phyloP scores from a whole-genome alignment of 2,888 invertebrate genomes.

The Drosophila histrio region DNA sequence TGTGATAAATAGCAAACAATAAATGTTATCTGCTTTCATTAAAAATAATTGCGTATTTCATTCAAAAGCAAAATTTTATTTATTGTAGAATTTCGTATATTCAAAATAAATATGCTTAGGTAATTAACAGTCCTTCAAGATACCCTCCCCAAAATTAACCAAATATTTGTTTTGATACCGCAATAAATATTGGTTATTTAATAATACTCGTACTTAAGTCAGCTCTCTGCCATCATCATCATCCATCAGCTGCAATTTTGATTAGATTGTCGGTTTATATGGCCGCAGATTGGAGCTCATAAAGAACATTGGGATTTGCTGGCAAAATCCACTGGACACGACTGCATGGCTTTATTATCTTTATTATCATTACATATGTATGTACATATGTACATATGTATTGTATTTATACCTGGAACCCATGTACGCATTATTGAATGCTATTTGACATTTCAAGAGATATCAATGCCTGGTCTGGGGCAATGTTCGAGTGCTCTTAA shows the following conservation, averaged over 20 bases:
- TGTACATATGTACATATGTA: not conserved
- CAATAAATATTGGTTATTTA: constrained; percentile 9
- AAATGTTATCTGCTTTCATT: not conserved
- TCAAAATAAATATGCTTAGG: not conserved
- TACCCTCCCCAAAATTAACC: not conserved
- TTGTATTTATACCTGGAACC: not conserved
- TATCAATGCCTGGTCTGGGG: constrained; percentile 33
- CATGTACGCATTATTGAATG: constrained; percentile 1
- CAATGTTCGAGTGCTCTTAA: constrained; percentile 51
- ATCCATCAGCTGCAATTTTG: constrained; percentile 26
- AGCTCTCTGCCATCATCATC: not conserved
- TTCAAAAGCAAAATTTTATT: not conserved
- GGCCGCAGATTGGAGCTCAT: constrained; percentile 25
- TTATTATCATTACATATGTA: constrained; percentile 47
- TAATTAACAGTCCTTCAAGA: not conserved
- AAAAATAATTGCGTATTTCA: not conserved
- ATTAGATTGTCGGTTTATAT: constrained; percentile 46
- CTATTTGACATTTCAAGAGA: constrained; percentile 11
- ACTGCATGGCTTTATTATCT: constrained; percentile 34
- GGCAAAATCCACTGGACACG: constrained; percentile 7
- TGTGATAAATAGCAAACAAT: not conserved
- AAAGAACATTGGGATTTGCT: constrained; percentile 29
- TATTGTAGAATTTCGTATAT: not conserved
- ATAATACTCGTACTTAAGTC: not conserved
- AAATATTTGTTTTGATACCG: not conserved